These are phyloP conservation scores for Proteles cristata DNA, from an alignment of 2,113 vertebrate genomes.

Conservation along the genomic window DNA sequence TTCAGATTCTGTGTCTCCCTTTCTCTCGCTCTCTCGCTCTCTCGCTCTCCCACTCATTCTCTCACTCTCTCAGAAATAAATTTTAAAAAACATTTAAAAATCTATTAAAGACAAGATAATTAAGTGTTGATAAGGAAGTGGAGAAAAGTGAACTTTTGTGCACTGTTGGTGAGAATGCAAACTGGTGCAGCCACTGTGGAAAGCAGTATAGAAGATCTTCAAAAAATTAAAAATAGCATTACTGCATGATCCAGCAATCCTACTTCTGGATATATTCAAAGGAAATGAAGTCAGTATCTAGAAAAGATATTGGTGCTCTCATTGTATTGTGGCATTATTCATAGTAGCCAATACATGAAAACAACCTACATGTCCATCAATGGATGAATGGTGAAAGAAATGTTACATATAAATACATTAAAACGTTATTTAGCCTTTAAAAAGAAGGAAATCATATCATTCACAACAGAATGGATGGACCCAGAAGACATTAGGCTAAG, in stretches of 20 bases:
- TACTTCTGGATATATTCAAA: neutral
- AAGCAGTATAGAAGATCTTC: neutral
- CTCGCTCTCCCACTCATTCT: no score
- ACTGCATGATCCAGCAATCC: neutral
- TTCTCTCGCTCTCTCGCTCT: no score
- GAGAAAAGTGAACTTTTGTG: neutral
- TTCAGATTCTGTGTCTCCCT: no score
- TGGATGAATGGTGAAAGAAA: neutral
- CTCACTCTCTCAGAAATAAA: no score
- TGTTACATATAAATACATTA: neutral
- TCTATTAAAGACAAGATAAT: neutral
- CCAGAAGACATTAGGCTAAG: neutral
- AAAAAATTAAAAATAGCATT: neutral
- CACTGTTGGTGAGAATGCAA: neutral
- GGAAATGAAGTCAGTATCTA: neutral
- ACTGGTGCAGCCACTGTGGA: neutral
- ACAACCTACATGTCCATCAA: neutral
- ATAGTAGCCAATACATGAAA: neutral
- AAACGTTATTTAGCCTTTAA: neutral
- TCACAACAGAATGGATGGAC: neutral
- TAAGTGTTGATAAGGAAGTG: neutral
- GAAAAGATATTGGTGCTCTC: neutral
- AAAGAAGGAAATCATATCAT: neutral
- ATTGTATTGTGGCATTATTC: neutral
- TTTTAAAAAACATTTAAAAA: no score